Conservation (phyloP, 1,140 invertebrate genomes). For the Trachymyrmex cornetzi region DNA sequence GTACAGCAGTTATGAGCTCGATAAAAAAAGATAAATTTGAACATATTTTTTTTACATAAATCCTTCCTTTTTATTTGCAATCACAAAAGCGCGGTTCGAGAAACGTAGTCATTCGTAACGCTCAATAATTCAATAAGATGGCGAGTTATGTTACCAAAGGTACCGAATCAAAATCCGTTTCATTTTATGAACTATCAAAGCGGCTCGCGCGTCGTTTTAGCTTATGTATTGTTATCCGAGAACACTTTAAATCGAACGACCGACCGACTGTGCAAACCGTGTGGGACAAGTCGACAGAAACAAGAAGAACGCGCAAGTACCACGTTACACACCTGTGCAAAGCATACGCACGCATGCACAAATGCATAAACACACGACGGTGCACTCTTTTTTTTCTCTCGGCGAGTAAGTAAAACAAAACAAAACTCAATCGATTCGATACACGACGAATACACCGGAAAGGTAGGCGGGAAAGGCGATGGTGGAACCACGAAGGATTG, state of each 20-base stretch:
- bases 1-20: neutral
- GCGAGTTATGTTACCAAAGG: slow-evolving; percentile 78
- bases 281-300: slow-evolving; percentile 22
- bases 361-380: slow-evolving; percentile 17
- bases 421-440: slow-evolving; percentile 72
- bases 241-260: slow-evolving; percentile 51
- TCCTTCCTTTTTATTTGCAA: slow-evolving; percentile 6
- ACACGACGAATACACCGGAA: slow-evolving; percentile 36
- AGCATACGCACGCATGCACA: slow-evolving; percentile 4
- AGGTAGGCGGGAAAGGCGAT: slow-evolving; percentile 16
- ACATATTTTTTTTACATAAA: neutral
- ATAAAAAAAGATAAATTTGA: neutral
- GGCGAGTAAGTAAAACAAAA: slow-evolving; percentile 63
- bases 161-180: slow-evolving; percentile 80
- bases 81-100: neutral
- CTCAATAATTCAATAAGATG: slow-evolving; percentile 60
- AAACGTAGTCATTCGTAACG: neutral
- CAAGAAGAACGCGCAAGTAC: slow-evolving; percentile 20
- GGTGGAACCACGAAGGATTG: slow-evolving; percentile 44
- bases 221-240: slow-evolving; percentile 64
- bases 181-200: slow-evolving; percentile 79
- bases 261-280: slow-evolving; percentile 1
- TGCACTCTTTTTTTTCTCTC: slow-evolving; percentile 13
- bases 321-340: slow-evolving; percentile 48
- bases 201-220: slow-evolving; percentile 66